Evolutionary conservation across 1,140 invertebrate genomes (phyloP), one percentile per base, ranked within the genome.

Genomic region (Drepana arcuata): DNA sequence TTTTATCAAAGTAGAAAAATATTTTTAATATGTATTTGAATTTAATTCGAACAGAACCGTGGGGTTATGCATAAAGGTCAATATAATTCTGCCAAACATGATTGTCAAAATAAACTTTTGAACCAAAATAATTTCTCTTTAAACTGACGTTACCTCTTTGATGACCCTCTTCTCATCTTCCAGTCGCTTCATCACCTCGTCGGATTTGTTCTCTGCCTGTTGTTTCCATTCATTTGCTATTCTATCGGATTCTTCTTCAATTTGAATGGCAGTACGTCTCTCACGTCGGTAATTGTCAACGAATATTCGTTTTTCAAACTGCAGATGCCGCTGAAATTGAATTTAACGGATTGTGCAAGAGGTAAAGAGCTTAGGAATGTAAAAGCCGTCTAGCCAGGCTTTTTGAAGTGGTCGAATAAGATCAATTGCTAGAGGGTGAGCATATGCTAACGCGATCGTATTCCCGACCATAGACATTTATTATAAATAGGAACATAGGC

Each of bases 251-350:
- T 65, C 58, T 24, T 39, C 34, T 14, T 55, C 34, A 34, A 70
- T 40, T 10, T 54, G 34, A 4, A 43, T 31, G 0, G 48, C 36
- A 11, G 62, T 55, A 40, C 38, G 48, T 43, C 47, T 61, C 29
- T 75, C 69, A 2, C 45, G 37, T 6, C 56, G 55, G 11, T 38
- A 41, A 27, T 66, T 56, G 6, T 65, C 46, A 0, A 64, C 37
- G 41, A 53, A 71, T 13, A 70, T 36, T 45, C 56, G 31, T 24
- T 74, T 63, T 37, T 75, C 62, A 29, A 48, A 38, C 56, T 65
- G 57, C 7, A 69, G 35, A n/a, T 39, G 42, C 44, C 46, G 34
- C 74, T 79, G 45, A 28, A 66, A 61, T 21, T 21, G 18, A 21
- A 21, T 21, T 21, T 21, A 9, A 5, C 9, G 4, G 4, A 21